Evolutionary conservation across 2,113 vertebrate genomes (phyloP).

Genomic region (Alaudala cheleensis): DNA sequence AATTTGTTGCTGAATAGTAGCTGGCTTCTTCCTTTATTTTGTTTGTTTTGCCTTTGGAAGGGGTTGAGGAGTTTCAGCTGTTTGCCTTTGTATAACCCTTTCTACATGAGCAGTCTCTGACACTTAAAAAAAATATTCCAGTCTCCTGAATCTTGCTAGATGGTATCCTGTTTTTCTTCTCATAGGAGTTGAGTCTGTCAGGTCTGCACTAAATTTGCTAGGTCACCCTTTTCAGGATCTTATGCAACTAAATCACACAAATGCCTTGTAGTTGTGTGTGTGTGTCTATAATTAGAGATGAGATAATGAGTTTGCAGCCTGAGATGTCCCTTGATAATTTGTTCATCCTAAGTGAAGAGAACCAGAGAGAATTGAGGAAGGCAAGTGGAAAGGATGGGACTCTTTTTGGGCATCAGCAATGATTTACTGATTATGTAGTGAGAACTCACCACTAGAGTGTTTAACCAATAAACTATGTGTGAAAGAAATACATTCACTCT

Average conservation of each 20-base stretch:
- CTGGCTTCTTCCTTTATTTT: background rate
- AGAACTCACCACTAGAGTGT: background rate
- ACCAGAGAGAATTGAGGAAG: background rate
- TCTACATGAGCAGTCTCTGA: background rate
- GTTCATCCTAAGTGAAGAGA: background rate
- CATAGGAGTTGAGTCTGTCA: background rate
- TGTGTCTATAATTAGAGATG: conserved; percentile 3
- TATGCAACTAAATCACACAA: background rate
- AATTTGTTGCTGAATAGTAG: background rate
- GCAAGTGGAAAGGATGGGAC: background rate
- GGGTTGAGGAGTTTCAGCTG: background rate
- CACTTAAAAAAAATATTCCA: background rate
- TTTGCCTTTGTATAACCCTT: background rate
- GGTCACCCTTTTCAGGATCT: background rate
- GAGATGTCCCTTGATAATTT: background rate
- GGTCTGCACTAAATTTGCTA: background rate
- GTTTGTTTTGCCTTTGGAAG: background rate
- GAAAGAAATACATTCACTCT: background rate
- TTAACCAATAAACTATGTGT: background rate
- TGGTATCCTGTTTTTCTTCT: background rate
- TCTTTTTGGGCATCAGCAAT: background rate
- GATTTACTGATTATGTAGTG: background rate
- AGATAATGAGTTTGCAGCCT: conserved; percentile 1
- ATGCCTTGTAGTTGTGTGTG: background rate
- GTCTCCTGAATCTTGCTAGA: background rate